Conservation (phyloP, 1,140 invertebrate species). For the Goniozus legneri region DNA sequence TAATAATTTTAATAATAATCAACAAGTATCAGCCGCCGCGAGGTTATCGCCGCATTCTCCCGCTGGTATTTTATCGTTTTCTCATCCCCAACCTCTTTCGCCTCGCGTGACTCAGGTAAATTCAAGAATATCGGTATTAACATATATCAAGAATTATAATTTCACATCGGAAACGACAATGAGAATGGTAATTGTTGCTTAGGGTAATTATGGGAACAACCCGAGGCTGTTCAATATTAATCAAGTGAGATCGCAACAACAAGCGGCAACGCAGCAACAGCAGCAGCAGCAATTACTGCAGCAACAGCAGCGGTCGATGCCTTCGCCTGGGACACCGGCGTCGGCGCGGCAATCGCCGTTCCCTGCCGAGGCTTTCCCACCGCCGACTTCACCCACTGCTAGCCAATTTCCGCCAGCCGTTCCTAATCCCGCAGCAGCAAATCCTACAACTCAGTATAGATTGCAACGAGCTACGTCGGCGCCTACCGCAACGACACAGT, state of each 20-base stretch:
- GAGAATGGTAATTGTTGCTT: conserved; percentile 4
- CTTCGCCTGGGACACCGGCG: conserved; percentile 54
- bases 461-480: conserved; percentile 64
- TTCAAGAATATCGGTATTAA: conserved; percentile 8
- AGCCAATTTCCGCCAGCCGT: conserved; percentile 55
- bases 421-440: conserved; percentile 54
- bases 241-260: conserved; percentile 43
- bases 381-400: conserved; percentile 50
- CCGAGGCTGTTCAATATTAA: conserved; percentile 51
- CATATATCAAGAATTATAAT: not conserved
- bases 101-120: conserved; percentile 49
- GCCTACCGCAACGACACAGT: conserved; percentile 64
- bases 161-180: not conserved
- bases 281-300: conserved; percentile 27
- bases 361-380: conserved; percentile 56
- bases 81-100: conserved; percentile 50
- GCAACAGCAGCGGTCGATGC: conserved; percentile 53
- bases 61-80: conserved; percentile 45
- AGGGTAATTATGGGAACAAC: conserved; percentile 49
- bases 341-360: conserved; percentile 59
- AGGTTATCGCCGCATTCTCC: conserved; percentile 51
- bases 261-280: conserved; percentile 30
- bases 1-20: conserved; percentile 50
- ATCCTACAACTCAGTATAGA: conserved; percentile 58
- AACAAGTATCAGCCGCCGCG: conserved; percentile 42